phyloP scores from a whole-genome alignment of 2,113 vertebrate species.

The Semicossyphus pulcher region DNA sequence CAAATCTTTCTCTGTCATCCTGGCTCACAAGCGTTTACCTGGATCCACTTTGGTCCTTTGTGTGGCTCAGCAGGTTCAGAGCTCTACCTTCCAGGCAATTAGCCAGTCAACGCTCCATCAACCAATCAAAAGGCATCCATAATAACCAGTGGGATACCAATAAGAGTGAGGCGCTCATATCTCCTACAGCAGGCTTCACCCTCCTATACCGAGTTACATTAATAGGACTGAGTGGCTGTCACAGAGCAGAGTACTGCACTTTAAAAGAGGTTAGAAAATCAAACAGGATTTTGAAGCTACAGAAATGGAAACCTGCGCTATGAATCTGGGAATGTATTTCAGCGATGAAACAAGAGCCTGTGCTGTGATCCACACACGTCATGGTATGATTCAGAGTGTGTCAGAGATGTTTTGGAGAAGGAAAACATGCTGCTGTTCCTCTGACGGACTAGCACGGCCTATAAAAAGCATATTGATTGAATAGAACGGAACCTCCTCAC shows the following conservation, averaged over 20 bases:
- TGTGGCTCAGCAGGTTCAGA: constrained; percentile 31
- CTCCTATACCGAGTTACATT: constrained; percentile 22
- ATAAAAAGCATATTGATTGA: constrained; percentile 75
- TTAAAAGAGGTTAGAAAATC: constrained; percentile 42
- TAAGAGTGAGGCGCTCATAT: constrained; percentile 59
- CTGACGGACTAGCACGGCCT: constrained; percentile 51
- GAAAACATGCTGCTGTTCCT: constrained; percentile 46
- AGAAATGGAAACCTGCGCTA: constrained; percentile 47
- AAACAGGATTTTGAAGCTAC: constrained; percentile 43
- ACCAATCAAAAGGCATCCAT: constrained; percentile 62
- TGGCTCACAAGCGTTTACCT: neutral
- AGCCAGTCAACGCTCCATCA: constrained; percentile 55
- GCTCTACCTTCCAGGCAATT: constrained; percentile 53
- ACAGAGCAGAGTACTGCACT: constrained; percentile 38
- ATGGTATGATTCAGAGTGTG: constrained; percentile 56
- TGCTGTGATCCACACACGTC: constrained; percentile 42
- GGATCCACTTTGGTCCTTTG: constrained; percentile 18
- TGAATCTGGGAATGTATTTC: neutral
- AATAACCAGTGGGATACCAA: constrained; percentile 68
- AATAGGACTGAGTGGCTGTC: constrained; percentile 40
- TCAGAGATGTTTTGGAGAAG: constrained; percentile 54
- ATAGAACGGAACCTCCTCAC: constrained; percentile 53
- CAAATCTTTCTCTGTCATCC: neutral
- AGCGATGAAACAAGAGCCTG: constrained; percentile 25
- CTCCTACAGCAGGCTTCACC: constrained; percentile 37